A percentile compares a stretch with the other conserved stretches of the same genome.
Evolutionary conservation across 2,113 vertebrate genomes (phyloP).

Genomic region (Rhodinocichla rosea): DNA sequence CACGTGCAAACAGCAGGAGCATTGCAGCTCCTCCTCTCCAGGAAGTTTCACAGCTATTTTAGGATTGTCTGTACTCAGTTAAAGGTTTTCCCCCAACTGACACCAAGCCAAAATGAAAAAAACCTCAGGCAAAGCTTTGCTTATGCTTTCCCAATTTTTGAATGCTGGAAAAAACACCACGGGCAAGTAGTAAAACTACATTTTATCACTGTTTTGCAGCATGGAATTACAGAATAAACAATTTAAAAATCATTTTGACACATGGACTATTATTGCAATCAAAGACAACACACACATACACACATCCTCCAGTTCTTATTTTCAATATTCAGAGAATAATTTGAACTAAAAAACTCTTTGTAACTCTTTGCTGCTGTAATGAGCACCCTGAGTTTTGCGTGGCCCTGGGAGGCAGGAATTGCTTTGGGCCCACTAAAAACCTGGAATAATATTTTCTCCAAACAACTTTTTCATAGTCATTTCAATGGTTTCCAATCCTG

Average conservation of each 20-base stretch:
- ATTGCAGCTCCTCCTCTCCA: neutral
- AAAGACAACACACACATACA: neutral
- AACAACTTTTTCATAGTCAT: neutral
- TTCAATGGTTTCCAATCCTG: neutral
- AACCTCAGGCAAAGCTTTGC: neutral
- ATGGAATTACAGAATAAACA: neutral
- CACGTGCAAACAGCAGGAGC: neutral
- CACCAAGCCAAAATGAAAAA: neutral
- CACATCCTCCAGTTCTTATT: neutral
- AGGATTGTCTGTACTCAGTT: neutral
- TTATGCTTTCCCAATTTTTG: neutral
- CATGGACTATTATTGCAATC: neutral
- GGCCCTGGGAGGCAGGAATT: neutral
- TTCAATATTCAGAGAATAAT: neutral
- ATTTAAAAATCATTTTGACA: neutral
- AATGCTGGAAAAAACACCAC: neutral
- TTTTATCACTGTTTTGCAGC: neutral
- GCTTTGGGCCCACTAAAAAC: neutral
- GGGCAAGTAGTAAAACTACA: neutral
- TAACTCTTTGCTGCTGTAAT: neutral
- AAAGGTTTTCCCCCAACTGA: neutral
- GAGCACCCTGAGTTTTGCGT: accelerated
- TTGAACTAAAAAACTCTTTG: neutral
- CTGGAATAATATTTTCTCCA: neutral
- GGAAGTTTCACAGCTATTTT: neutral